Conservation (phyloP, 2,888 invertebrate species). For the Eucera pruinosa region DNA sequence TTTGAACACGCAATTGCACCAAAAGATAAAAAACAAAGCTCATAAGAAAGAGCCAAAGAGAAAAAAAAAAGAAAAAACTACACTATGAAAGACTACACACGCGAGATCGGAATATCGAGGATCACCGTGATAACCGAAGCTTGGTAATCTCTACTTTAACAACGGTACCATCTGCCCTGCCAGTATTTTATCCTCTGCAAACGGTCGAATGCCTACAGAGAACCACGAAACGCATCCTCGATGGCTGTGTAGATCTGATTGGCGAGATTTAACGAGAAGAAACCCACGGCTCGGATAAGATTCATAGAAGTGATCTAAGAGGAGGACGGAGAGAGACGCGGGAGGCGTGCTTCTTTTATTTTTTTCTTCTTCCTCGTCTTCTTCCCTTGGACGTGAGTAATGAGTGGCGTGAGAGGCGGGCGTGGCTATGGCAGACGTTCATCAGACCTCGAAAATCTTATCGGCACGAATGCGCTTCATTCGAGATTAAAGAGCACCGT, state of each 20-base stretch:
- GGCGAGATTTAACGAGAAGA: constrained; percentile 79
- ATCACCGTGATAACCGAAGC: too few relatives aligned
- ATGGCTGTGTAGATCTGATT: constrained; percentile 66
- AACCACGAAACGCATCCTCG: constrained; percentile 57
- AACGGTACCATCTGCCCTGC: neutral
- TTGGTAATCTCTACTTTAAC: neutral
- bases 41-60: too few relatives aligned
- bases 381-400: constrained; percentile 57
- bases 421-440: constrained; percentile 50
- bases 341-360: constrained; percentile 9
- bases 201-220: constrained; percentile 33
- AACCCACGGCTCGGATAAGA: constrained; percentile 74
- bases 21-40: too few relatives aligned
- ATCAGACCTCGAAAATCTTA: constrained; percentile 53
- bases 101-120: neutral
- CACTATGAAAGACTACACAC: neutral
- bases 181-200: constrained; percentile 66
- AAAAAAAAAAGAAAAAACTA: too few relatives aligned
- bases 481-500: constrained; percentile 36
- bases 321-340: neutral
- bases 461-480: constrained; percentile 42
- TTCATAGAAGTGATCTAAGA: constrained; percentile 78
- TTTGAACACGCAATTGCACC: too few relatives aligned
- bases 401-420: constrained; percentile 56
- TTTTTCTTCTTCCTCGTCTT: constrained; percentile 9